Evolutionary conservation across 2,113 vertebrate species (phyloP).

Genomic region (Sorex araneus): DNA sequence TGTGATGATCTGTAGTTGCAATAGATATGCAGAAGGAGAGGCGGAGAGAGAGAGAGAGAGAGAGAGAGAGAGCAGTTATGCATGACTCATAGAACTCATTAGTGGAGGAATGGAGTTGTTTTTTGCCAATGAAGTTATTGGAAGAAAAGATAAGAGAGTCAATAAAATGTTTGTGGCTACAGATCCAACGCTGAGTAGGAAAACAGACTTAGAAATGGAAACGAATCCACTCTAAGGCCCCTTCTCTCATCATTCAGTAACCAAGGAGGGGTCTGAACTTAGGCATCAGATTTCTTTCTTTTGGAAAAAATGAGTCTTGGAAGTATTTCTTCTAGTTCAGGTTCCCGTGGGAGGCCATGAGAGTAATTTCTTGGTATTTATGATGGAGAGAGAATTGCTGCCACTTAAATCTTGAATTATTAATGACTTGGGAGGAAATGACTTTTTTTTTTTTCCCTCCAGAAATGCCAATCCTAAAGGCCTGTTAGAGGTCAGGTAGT

Average conservation of each 20-base stretch:
- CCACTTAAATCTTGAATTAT: slow-evolving; percentile 65
- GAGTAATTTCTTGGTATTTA: slow-evolving; percentile 60
- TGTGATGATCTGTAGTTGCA: background rate
- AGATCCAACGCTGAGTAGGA: background rate
- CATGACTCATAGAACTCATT: too few relatives aligned
- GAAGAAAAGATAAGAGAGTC: background rate
- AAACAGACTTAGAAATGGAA: slow-evolving; percentile 38
- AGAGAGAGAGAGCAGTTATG: too few relatives aligned
- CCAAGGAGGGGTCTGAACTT: background rate
- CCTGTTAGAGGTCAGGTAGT: background rate
- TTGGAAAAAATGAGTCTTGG: background rate
- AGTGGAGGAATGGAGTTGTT: background rate
- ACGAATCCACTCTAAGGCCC: background rate
- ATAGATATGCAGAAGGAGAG: background rate
- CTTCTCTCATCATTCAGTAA: background rate
- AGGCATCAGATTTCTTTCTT: background rate
- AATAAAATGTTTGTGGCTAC: background rate
- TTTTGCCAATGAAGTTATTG: background rate
- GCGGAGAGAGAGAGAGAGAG: background rate
- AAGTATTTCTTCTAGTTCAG: slow-evolving; percentile 33
- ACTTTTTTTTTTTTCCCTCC: slow-evolving; percentile 41
- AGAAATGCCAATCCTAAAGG: slow-evolving; percentile 29
- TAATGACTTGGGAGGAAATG: slow-evolving; percentile 69
- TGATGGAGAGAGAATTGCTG: slow-evolving; percentile 45
- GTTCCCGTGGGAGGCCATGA: slow-evolving; percentile 7